phyloP scores from a whole-genome alignment of 2,888 invertebrate species.

The Dynastes grantii region DNA sequence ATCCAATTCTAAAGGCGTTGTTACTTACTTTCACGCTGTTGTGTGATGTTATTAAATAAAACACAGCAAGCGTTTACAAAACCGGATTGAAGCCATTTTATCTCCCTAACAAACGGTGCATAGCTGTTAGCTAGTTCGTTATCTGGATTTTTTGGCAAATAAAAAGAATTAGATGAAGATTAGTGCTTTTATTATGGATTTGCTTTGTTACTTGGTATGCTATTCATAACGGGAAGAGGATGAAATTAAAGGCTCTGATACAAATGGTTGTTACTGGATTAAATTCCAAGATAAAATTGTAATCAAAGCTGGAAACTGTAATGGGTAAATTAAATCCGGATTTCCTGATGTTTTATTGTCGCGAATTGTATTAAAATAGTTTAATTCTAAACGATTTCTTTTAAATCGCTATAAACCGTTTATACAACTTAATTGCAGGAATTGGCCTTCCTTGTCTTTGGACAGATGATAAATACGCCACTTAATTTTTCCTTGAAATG shows the following conservation, averaged over 20 bases:
- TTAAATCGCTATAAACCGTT: no score
- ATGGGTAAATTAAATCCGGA: background rate
- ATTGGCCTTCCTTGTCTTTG: no score
- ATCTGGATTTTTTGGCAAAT: background rate
- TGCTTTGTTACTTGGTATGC: background rate
- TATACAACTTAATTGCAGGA: no score
- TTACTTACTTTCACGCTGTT: slow-evolving; percentile 3
- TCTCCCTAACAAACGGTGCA: background rate
- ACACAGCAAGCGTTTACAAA: background rate
- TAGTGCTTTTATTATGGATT: background rate
- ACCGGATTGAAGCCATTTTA: slow-evolving; percentile 1
- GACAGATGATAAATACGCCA: no score
- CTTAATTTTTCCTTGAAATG: no score
- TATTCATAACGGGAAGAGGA: background rate
- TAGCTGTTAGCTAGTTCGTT: background rate
- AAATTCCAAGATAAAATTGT: background rate
- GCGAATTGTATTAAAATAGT: no score
- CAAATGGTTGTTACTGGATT: background rate
- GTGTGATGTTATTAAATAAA: background rate
- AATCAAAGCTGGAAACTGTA: background rate
- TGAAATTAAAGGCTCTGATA: background rate
- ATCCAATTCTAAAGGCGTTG: background rate
- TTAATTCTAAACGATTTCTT: no score
- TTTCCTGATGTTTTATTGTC: slow-evolving; percentile 5
- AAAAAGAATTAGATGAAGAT: background rate